Conservation (phyloP, 2,797 vertebrate species). For the Oceanodroma leucorhoa region DNA sequence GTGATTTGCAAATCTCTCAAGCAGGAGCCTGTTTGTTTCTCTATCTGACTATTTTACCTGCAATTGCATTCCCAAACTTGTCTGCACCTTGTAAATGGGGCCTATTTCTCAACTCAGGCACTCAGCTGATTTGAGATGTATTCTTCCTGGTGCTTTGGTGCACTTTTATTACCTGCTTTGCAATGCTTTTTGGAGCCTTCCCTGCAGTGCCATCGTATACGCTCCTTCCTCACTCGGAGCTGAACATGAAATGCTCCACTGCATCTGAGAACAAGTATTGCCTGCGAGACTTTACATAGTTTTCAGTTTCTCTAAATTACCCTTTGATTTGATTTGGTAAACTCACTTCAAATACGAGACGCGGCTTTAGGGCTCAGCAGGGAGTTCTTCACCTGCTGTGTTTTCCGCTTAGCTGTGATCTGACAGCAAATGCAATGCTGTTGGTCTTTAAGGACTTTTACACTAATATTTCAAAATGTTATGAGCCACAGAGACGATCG, state of each 20-base stretch:
- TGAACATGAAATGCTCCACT: not conserved
- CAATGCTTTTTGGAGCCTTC: not conserved
- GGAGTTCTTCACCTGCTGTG: not conserved
- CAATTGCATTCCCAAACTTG: not conserved
- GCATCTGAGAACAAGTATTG: not conserved
- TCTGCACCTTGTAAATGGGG: not conserved
- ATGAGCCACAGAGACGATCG: not conserved
- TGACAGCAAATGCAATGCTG: not conserved
- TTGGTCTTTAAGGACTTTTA: not conserved
- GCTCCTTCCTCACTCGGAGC: not conserved
- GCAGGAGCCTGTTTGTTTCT: conserved; percentile 14
- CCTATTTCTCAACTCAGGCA: not conserved
- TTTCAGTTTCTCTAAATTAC: conserved; percentile 19
- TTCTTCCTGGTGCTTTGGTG: not conserved
- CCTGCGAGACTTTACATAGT: not conserved
- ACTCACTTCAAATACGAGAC: not conserved
- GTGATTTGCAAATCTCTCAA: conserved; percentile 30
- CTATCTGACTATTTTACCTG: conserved; percentile 4
- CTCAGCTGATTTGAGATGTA: not conserved
- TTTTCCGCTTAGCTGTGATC: not conserved
- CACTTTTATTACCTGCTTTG: not conserved
- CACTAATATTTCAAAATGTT: not conserved
- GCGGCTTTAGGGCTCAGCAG: not conserved
- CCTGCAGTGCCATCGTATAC: not conserved
- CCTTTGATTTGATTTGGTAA: conserved; percentile 17